These are phyloP conservation scores for Thalpophila matura DNA, from an alignment of 2,888 invertebrate genomes.

Conservation along the genomic window DNA sequence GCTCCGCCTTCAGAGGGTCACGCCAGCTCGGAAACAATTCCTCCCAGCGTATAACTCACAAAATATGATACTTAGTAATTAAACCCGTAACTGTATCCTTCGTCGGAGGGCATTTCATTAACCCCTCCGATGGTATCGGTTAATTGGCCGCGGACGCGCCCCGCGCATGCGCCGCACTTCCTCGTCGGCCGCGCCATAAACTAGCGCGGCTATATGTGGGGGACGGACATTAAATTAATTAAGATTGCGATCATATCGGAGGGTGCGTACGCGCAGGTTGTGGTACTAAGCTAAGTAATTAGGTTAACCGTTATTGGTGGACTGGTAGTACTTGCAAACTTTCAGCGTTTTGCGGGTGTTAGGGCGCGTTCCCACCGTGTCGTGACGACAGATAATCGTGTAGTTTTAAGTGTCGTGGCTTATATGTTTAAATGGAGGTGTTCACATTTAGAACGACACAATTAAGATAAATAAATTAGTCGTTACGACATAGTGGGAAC, in stretches of 20 bases:
- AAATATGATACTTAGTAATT: constrained; percentile 63
- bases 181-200: constrained; percentile 42
- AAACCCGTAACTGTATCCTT: constrained; percentile 55
- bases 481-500: too few species aligned
- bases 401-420: too few species aligned
- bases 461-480: too few species aligned
- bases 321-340: background rate
- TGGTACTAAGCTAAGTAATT: constrained; percentile 29
- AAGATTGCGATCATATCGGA: constrained; percentile 54
- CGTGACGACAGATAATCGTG: too few species aligned
- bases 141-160: constrained; percentile 56
- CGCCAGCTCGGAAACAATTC: constrained; percentile 5
- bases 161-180: constrained; percentile 38
- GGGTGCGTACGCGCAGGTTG: constrained; percentile 41
- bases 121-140: constrained; percentile 60
- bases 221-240: constrained; percentile 51
- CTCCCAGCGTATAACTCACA: constrained; percentile 54
- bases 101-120: constrained; percentile 63
- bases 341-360: constrained; percentile 6
- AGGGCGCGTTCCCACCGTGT: too few species aligned
- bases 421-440: too few species aligned
- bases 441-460: too few species aligned
- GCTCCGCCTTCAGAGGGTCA: background rate
- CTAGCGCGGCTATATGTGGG: constrained; percentile 41
- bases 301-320: constrained; percentile 30